Evolutionary conservation across 2,888 invertebrate genomes (phyloP).

Genomic region (Chirona hameri): DNA sequence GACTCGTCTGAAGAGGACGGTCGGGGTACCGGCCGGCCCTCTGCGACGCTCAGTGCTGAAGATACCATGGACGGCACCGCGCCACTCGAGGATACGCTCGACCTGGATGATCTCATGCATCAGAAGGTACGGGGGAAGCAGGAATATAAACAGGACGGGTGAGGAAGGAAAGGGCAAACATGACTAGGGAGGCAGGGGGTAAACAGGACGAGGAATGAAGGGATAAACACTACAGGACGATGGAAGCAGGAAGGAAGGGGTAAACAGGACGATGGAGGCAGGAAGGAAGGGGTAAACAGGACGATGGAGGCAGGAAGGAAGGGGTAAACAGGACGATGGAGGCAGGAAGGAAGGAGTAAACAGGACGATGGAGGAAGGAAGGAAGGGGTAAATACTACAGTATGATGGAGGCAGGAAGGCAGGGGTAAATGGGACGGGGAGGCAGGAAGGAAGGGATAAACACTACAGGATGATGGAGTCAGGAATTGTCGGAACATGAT

Average conservation of each 20-base stretch:
- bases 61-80: neutral
- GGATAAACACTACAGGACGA: too few species aligned
- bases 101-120: slow-evolving; percentile 8
- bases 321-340: neutral
- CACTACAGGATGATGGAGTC: too few species aligned
- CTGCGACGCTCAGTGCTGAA: neutral
- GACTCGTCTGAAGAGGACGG: neutral
- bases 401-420: neutral
- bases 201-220: too few species aligned
- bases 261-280: too few species aligned
- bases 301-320: neutral
- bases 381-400: neutral
- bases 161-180: too few species aligned
- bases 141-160: too few species aligned
- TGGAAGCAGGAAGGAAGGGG: too few species aligned
- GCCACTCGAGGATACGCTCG: slow-evolving; percentile 12
- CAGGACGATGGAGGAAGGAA: neutral
- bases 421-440: too few species aligned
- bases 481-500: too few species aligned
- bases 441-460: too few species aligned
- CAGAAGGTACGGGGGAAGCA: neutral
- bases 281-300: neutral
- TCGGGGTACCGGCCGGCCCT: neutral
- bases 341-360: neutral
- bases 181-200: too few species aligned